Base-by-base conservation (phyloP, 2,888 invertebrate species). In the Eupithecia tripunctaria region DNA sequence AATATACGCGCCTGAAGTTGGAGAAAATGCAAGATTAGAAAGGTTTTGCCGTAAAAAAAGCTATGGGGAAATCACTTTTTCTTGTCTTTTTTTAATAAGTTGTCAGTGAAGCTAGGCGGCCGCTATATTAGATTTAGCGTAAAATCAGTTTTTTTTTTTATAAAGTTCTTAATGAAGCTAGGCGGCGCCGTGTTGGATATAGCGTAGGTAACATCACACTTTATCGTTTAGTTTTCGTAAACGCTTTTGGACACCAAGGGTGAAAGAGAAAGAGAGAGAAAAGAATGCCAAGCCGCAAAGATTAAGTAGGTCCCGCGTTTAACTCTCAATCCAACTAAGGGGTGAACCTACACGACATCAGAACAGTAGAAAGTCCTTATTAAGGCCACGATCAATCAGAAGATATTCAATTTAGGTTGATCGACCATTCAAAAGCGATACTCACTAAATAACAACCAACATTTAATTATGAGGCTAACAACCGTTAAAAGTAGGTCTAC, bases 391-490 rank as follows among this genome's bases (percentile, higher is more conserved):
- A 63, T 18, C 29, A 63, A 63, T 63, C 5, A 29, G 18, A 63
- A n/a, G 32, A 63, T 56, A 56, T 66, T 43, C 15, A 12, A 59
- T 41, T 43, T 60, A 68, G 59, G 14, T 36, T 60, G 36, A 66
- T 69, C 59, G 29, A 73, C 64, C 71, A 29, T 60, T 68, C 43
- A 70, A 67, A 65, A 72, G 69, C 74, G 70, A 70, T 76, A 72
- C 68, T 41, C 65, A 76, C 75, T 75, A 75, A 78, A 79, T 75
- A 77, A 76, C 63, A 78, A 74, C 68, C 73, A 72, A 75, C 67
- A 77, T 77, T 77, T 76, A 76, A 75, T 78, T 77, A 77, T 74
- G 64, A 76, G 72, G 69, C 70, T 74, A 76, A 78, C 77, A 72
- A 74, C 76, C 77, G 74, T 78, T 76, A 77, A 74, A 76, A 76